These are phyloP conservation scores for Xiphorhynchus elegans DNA, from an alignment of 2,113 vertebrate genomes.

Conservation along the genomic window DNA sequence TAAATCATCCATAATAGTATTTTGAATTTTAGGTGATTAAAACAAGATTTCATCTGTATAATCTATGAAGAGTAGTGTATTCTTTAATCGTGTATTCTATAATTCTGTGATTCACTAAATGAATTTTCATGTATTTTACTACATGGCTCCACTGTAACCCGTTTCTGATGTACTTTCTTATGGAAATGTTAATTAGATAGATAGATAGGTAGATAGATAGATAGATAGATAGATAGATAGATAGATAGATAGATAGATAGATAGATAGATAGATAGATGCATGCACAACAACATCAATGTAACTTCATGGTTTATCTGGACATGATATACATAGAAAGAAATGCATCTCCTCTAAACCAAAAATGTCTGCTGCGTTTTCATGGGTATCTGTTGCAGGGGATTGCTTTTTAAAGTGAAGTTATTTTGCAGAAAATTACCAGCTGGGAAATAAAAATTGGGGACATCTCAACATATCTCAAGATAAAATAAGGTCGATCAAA, in stretches of 20 bases:
- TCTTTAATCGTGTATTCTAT: background rate
- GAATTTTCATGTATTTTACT: background rate
- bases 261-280: background rate
- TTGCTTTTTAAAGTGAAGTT: background rate
- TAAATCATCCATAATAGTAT: background rate
- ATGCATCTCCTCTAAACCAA: background rate
- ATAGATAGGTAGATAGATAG: no score
- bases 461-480: background rate
- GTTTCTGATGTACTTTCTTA: background rate
- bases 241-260: no score
- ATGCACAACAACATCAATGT: background rate
- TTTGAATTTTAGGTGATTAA: background rate
- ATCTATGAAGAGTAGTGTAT: background rate
- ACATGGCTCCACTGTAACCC: background rate
- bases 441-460: background rate
- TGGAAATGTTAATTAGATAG: background rate
- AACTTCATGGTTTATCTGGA: background rate
- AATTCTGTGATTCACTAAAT: background rate
- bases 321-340: background rate
- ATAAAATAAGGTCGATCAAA: background rate
- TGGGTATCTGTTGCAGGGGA: background rate
- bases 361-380: background rate
- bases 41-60: background rate
- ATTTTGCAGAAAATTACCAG: background rate
- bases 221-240: background rate